These are phyloP conservation scores for Danaus melanippus DNA, from an alignment of 1,140 invertebrate genomes.

Conservation along the genomic window DNA sequence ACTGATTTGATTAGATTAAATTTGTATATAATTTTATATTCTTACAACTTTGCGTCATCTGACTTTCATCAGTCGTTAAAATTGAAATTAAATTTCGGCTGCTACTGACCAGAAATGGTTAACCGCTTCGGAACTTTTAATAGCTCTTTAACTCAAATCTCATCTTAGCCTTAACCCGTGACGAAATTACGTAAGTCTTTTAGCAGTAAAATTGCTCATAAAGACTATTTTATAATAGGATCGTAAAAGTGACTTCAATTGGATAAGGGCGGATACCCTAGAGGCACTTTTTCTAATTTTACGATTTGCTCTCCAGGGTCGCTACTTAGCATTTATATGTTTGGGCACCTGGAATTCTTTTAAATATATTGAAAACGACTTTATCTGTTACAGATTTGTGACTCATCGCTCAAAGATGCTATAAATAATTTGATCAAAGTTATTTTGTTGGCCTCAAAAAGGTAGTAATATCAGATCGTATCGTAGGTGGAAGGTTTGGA, in stretches of 20 bases:
- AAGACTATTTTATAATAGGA: slow-evolving; percentile 68
- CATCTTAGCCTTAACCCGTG: slow-evolving; percentile 20
- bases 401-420: no score
- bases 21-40: no score
- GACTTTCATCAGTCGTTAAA: no score
- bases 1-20: no score
- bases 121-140: slow-evolving; percentile 22
- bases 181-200: slow-evolving; percentile 25
- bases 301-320: slow-evolving; percentile 17
- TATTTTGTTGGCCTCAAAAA: no score
- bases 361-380: no score
- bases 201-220: slow-evolving; percentile 37
- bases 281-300: slow-evolving; percentile 25
- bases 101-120: slow-evolving; percentile 28
- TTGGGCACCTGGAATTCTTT: slow-evolving; percentile 11
- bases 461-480: no score
- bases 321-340: slow-evolving; percentile 8
- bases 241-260: slow-evolving; percentile 45
- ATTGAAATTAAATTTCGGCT: no score
- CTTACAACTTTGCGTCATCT: no score
- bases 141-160: slow-evolving; percentile 21
- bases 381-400: no score
- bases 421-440: no score
- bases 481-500: no score
- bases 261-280: slow-evolving; percentile 21